A percentile compares a stretch with the other conserved stretches of the same genome.
Evolutionary conservation across 1,140 invertebrate genomes (phyloP).

Genomic region (Maniola jurtina): DNA sequence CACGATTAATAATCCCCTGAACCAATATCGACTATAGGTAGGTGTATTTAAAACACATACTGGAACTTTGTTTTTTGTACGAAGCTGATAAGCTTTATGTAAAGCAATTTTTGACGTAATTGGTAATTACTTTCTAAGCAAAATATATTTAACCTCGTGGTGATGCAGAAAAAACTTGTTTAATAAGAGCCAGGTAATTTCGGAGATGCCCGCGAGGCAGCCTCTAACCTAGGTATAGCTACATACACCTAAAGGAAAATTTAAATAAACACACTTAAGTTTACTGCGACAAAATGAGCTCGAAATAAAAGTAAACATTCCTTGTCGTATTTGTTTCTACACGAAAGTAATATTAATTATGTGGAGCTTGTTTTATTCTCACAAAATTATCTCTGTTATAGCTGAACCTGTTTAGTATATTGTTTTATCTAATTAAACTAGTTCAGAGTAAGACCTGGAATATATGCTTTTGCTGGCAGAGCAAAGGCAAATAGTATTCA

Average conservation of each 20-base stretch:
- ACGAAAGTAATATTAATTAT: conserved; percentile 29
- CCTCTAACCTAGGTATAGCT: conserved; percentile 45
- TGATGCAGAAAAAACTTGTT: conserved; percentile 29
- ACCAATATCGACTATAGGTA: not conserved
- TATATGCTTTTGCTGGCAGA: not conserved
- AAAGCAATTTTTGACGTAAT: conserved; percentile 1
- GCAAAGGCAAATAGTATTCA: conserved; percentile 18
- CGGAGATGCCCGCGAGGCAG: conserved; percentile 45
- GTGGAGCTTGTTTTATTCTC: not conserved
- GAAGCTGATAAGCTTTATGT: not conserved
- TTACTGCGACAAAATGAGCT: conserved; percentile 48
- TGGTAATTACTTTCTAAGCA: not conserved
- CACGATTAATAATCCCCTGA: not conserved
- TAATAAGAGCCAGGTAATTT: conserved; percentile 51
- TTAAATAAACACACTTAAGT: conserved; percentile 58
- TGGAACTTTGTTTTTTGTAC: not conserved
- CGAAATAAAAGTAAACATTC: conserved; percentile 43
- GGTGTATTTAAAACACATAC: too few relatives aligned
- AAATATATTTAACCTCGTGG: conserved; percentile 4
- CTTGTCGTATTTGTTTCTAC: conserved; percentile 23
- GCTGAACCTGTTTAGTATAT: not conserved
- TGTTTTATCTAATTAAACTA: not conserved
- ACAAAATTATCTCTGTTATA: not conserved
- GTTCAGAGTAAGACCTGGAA: not conserved
- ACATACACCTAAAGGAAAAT: conserved; percentile 47